Conservation (phyloP, 2,888 invertebrate species). For the Lasius platythorax region DNA sequence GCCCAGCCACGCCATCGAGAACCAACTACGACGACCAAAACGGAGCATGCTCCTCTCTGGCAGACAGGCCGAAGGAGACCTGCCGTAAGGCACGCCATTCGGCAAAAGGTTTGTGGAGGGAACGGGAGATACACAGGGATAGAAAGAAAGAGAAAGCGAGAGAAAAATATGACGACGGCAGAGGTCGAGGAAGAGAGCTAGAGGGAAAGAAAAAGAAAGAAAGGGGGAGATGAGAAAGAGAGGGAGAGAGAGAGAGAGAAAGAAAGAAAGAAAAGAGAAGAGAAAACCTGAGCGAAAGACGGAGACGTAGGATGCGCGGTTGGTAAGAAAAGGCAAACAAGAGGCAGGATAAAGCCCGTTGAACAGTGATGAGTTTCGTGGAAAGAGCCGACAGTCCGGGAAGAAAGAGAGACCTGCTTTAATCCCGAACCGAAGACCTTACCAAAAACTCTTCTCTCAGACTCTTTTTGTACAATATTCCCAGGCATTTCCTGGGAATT, state of each 20-base stretch:
- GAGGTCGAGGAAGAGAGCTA: conserved; percentile 50
- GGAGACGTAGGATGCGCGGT: conserved; percentile 62
- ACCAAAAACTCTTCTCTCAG: conserved; percentile 61
- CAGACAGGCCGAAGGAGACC: conserved; percentile 66
- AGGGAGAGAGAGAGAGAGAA: neutral
- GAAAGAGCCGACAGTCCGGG: conserved; percentile 71
- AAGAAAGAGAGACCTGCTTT: conserved; percentile 65
- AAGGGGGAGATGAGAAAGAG: conserved; percentile 36
- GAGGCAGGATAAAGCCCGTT: conserved; percentile 75
- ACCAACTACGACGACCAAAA: conserved; percentile 68
- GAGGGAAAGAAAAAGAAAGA: conserved; percentile 53
- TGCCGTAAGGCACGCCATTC: conserved; percentile 74
- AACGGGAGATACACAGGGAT: conserved; percentile 41
- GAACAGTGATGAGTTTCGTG: conserved; percentile 79
- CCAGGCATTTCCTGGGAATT: conserved; percentile 66
- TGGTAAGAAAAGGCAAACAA: conserved; percentile 78
- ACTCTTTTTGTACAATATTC: conserved; percentile 63
- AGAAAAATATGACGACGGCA: conserved; percentile 30
- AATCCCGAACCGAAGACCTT: conserved; percentile 71
- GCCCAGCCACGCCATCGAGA: conserved; percentile 69
- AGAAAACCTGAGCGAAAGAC: conserved; percentile 48
- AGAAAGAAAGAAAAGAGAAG: conserved; percentile 1
- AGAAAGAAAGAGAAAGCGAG: conserved; percentile 49
- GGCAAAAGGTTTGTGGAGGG: conserved; percentile 72
- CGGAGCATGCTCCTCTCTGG: conserved; percentile 64